Evolutionary conservation across 2,888 invertebrate genomes (phyloP).

Genomic region (Eupithecia inturbata): DNA sequence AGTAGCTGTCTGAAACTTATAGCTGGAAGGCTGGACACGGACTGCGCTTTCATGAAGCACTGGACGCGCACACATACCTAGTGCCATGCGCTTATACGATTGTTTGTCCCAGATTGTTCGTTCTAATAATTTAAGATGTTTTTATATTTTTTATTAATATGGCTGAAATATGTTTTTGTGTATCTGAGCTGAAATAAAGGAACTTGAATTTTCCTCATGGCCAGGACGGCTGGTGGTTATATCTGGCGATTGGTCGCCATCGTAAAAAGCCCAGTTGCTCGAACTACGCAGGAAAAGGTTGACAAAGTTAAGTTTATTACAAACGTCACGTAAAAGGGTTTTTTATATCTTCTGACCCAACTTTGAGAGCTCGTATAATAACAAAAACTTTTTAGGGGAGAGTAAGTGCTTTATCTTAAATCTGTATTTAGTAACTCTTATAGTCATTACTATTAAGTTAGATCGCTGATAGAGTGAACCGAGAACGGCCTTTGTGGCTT

Average conservation of each 20-base stretch:
- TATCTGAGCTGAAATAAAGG: too few relatives aligned
- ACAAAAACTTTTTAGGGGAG: neutral
- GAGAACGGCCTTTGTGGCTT: neutral
- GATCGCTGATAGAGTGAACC: neutral
- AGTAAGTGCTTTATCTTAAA: neutral
- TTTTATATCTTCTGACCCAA: slow-evolving; percentile 10
- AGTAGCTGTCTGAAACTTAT: too few relatives aligned
- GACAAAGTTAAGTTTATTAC: slow-evolving; percentile 2
- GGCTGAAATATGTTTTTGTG: too few relatives aligned
- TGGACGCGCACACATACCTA: too few relatives aligned
- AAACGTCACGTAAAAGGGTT: neutral
- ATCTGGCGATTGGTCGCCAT: neutral
- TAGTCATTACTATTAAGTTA: neutral
- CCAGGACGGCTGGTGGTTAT: neutral
- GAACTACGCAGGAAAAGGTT: slow-evolving; percentile 1
- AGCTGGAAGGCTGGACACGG: too few relatives aligned
- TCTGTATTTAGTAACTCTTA: neutral
- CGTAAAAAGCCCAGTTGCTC: neutral
- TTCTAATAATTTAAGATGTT: too few relatives aligned
- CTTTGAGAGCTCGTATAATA: slow-evolving; percentile 7
- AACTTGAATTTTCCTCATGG: neutral
- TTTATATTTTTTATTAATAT: too few relatives aligned
- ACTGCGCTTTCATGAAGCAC: too few relatives aligned
- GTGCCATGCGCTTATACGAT: too few relatives aligned
- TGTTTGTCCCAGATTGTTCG: too few relatives aligned